These are phyloP conservation scores for Teinopalpus imperialis DNA, from an alignment of 2,888 invertebrate species.

Conservation along the genomic window DNA sequence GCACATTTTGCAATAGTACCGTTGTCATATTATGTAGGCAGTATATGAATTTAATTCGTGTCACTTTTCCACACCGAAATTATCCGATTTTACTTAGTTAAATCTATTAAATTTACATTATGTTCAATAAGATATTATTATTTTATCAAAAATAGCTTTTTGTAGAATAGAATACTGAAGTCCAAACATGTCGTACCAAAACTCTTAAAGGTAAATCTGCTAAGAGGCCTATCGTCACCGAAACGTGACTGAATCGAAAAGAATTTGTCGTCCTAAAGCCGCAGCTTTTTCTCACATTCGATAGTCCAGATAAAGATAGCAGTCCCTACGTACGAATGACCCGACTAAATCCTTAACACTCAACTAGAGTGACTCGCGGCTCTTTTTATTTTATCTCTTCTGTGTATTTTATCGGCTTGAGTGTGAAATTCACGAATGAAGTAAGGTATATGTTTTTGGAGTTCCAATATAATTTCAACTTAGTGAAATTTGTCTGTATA, in stretches of 20 bases:
- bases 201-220: constrained; percentile 58
- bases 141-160: constrained; percentile 48
- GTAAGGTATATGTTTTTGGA: no score
- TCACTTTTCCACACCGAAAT: constrained; percentile 15
- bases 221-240: constrained; percentile 68
- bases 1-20: constrained; percentile 34
- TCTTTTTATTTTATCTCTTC: constrained; percentile 38
- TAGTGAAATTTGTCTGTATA: no score
- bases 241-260: constrained; percentile 76
- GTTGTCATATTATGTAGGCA: constrained; percentile 24
- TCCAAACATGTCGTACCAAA: constrained; percentile 58
- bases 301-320: constrained; percentile 73
- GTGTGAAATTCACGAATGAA: constrained; percentile 10
- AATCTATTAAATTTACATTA: no score
- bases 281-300: constrained; percentile 70
- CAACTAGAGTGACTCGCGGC: constrained; percentile 58
- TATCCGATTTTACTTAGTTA: constrained; percentile 9
- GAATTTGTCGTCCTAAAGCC: constrained; percentile 77
- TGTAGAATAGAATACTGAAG: constrained; percentile 60
- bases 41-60: neutral
- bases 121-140: no score
- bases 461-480: no score
- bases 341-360: constrained; percentile 73
- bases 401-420: constrained; percentile 14
- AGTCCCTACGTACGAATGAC: constrained; percentile 65